Percentiles rank a stretch among this genome's conserved stretches.
Conservation (phyloP, 2,113 vertebrate species). For the Zonotrichia leucophrys region DNA sequence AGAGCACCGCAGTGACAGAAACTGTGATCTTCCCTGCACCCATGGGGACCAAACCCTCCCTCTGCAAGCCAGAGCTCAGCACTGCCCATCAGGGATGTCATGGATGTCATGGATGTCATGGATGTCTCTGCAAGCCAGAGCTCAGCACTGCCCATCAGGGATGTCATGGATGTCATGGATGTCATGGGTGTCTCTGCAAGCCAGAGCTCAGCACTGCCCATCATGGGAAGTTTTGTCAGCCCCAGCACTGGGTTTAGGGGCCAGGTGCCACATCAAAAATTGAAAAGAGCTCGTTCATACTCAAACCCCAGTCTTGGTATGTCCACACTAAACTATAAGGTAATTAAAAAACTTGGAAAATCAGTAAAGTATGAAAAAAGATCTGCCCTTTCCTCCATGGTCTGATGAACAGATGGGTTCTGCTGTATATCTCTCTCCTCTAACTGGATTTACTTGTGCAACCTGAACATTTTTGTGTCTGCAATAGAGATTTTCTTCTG, state of each 20-base stretch:
- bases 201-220: neutral
- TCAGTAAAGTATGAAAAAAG: neutral
- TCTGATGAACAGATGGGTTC: neutral
- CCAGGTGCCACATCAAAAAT: neutral
- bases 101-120: too few relatives aligned
- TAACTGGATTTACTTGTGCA: conserved; percentile 17
- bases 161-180: too few relatives aligned
- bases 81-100: too few relatives aligned
- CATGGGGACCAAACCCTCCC: neutral
- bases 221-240: neutral
- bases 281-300: neutral
- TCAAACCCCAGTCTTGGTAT: neutral
- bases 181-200: neutral
- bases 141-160: neutral
- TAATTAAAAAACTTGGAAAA: neutral
- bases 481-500: conserved; percentile 35
- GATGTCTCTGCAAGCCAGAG: too few relatives aligned
- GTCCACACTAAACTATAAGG: neutral
- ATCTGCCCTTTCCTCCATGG: neutral
- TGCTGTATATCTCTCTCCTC: neutral
- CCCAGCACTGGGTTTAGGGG: neutral
- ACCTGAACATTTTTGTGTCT: conserved; percentile 20
- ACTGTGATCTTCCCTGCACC: neutral
- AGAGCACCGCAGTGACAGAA: neutral
- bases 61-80: neutral